Base-by-base conservation (phyloP, 2,888 invertebrate species). In the Orthosia incerta region DNA sequence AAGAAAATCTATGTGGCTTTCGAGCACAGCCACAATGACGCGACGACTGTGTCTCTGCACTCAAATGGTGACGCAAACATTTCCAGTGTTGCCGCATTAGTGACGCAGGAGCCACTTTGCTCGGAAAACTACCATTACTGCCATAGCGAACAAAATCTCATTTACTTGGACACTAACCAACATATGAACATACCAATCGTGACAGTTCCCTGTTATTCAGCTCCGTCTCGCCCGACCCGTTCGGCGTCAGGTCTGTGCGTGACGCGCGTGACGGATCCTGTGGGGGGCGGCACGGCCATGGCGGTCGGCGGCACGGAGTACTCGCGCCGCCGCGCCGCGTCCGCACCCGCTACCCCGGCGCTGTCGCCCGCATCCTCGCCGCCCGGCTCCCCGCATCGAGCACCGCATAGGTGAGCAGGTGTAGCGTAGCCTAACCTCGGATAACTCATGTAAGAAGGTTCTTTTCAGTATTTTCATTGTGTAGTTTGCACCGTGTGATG, bases 321-420 rank as follows among this genome's bases (percentile, higher is more conserved):
- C 96, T 92, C 97, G 78, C 88, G 97, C 79, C 86, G 97, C 77
- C 94, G 97, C 39, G 97, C 97, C 16, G 97, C 97, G 64, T 98
- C 98, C 18, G 98, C 98, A 56, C 98, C 98, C 23, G 96, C 97
- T 55, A 98, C 98, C 20, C 98, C 98, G 0, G 97, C 97, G 69
- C 95, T 97, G 51, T 98, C 98, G 57, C 98, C 98, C 61, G 98
- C 98, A 63, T 96, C 97, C 53, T 98, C 98, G 53, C 98, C 98
- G 31, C 97, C 97, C 64, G 97, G 97, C 76, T 97, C 97, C 80
- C 96, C 97, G 63, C 95, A 96, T 74, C 91, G 97, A 57, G 91
- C 93, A 23, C 89, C 90, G 23, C 94, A 95, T 80, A 94, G 95
- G 95, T 95, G 75, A 86, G 62, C 57, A 55, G 23, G 46, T 53